Base-by-base conservation (phyloP, 2,113 vertebrate genomes). In the Tapirus terrestris region DNA sequence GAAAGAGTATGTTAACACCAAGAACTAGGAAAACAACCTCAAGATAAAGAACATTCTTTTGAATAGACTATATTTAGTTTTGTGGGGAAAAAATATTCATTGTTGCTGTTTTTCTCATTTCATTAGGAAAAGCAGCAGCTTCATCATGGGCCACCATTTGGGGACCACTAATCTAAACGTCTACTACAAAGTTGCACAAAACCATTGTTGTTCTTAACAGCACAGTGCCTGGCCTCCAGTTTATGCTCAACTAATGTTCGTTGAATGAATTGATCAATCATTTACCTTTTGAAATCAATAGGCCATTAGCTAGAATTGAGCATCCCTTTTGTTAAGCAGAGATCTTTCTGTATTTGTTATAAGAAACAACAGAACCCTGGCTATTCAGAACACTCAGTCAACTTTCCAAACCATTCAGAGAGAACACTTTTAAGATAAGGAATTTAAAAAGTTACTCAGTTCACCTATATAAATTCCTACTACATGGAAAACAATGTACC, bases 311-410 rank as follows among this genome's bases (percentile, higher is more conserved):
- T 82, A 88, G 68, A 56, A 89, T 43, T 20, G 39, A n/a, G 58
- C 27, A 77, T 45, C 36, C 43, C 13, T 91, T 95, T 63, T 23
- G 31, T 79, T 94, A 91, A 94, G 70, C 45, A 94, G 58, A 87
- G 25, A 85, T 65, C 23, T 65, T 72, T 56, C 39, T 77, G 17
- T 88, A 72, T 27, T 96, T 61, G 58, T 76, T 81, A 65, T 33
- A 94, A 92, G 58, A 92, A 96, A 92, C 29, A 85, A n/a, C 3
- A 91, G 91, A 86, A 96, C 25, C 3, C 61, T 81, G 33, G 36
- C 45, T 93, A 77, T 33, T 67, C 76, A 89, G 87, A 93, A 76
- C 76, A 56, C 25, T 81, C 63, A 87, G 16, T 53, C 8, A 48
- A 51, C 77, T 25, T 76, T 89, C 8, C 65, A 58, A 90, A 67